Base-by-base conservation (phyloP, 2,113 vertebrate species). In the Noturus placidus region DNA sequence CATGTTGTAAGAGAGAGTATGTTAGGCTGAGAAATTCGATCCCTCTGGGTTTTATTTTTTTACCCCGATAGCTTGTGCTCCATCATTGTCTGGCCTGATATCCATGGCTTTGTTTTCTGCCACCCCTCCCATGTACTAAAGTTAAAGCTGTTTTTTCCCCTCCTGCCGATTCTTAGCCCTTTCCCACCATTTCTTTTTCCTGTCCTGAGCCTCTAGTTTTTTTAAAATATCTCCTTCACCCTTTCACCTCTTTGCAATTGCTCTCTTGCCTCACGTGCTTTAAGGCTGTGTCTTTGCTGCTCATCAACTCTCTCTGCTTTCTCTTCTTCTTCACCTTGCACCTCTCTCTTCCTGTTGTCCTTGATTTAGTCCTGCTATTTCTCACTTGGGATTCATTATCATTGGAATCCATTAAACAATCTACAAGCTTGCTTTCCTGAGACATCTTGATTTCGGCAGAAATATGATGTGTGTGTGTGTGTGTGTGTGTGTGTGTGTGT, bases 141-240 rank as follows among this genome's bases (percentile, higher is more conserved):
- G 90, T 91, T 88, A 89, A 92, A 89, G 92, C 90, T 95, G 91
- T 94, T 94, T 93, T 93, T 93, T 93, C 88, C 88, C 92, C 92
- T 93, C 93, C 92, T 92, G 88, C 90, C 79, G 84, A 89, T 91
- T 91, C 74, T 82, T 89, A 77, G 89, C 91, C 90, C 90, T 91
- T 92, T 93, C 90, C 93, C 91, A 93, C 91, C 88, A 67, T 86
- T 89, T 88, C 63, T 70, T 87, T 86, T 90, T 87, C 86, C 86
- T 82, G 81, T 67, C 35, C 83, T 72, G 54, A 84, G 54, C 30
- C 84, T 88, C 91, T 85, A 84, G 82, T 87, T 79, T 83, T 33
- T 72, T 82, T 89, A 54, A 46, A 46, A 70, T 19, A 35, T 38
- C 20, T 38, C 33, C 78, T 87, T 86, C 69, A 30, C 42, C 46